Evolutionary conservation across 1,140 invertebrate species (phyloP).

Genomic region (Acromyrmex charruanus): DNA sequence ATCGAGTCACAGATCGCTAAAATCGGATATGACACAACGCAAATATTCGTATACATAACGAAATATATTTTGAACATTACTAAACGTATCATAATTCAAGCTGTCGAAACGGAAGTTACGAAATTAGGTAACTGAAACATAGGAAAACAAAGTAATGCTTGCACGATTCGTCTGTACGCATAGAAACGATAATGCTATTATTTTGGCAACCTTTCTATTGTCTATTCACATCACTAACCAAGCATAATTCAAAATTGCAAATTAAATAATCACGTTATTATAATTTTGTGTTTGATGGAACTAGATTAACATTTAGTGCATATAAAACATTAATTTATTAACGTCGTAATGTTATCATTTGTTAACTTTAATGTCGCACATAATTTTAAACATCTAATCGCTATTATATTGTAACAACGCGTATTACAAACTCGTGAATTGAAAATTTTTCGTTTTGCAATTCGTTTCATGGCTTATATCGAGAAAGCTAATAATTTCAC

Average conservation of each 20-base stretch:
- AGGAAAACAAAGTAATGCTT: conserved; percentile 20
- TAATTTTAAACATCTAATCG: conserved; percentile 14
- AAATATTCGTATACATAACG: background rate
- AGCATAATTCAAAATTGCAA: background rate
- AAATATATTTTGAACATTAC: conserved; percentile 26
- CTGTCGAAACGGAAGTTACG: background rate
- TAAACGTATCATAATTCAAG: conserved; percentile 31
- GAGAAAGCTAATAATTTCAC: background rate
- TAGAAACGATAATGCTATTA: background rate
- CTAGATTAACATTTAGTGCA: background rate
- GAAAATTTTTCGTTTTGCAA: background rate
- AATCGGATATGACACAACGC: conserved; percentile 46
- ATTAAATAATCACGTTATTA: background rate
- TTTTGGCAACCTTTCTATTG: background rate
- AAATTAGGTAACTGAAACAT: conserved; percentile 22
- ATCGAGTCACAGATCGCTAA: conserved; percentile 43
- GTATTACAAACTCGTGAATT: background rate
- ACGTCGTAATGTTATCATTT: conserved; percentile 8
- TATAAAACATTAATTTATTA: conserved; percentile 9
- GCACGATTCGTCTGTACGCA: background rate
- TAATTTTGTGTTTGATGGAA: background rate
- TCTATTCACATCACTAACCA: conserved; percentile 28
- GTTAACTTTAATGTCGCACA: background rate
- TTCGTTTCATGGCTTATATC: background rate
- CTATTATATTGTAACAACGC: background rate